A percentile compares a stretch with the other conserved stretches of the same genome.
Evolutionary conservation across 2,888 invertebrate species (phyloP).

Genomic region (Drosophila macrospina): DNA sequence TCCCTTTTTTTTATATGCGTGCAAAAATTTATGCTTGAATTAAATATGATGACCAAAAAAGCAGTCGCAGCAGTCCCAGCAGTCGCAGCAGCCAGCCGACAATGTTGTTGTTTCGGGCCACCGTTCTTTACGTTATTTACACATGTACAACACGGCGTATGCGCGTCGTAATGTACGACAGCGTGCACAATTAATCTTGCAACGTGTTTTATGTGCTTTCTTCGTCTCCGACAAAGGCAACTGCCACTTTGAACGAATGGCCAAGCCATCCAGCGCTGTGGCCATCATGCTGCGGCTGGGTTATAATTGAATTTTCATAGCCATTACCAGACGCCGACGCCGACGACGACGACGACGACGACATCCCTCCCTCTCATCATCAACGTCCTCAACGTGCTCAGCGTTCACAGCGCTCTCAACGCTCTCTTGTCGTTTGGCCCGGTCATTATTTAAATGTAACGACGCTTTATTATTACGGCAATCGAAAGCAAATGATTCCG

Average conservation of each 20-base stretch:
- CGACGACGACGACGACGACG: conserved; percentile 22
- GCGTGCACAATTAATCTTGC: conserved; percentile 78
- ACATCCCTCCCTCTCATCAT: conserved; percentile 1
- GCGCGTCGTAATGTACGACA: conserved; percentile 77
- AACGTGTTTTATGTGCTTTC: conserved; percentile 74
- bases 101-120: conserved; percentile 23
- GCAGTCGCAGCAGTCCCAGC: conserved; percentile 59
- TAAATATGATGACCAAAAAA: conserved; percentile 82
- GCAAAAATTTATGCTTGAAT: conserved; percentile 79
- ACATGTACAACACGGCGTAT: conserved; percentile 80
- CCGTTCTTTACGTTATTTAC: conserved; percentile 72
- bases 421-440: conserved; percentile 38
- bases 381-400: conserved; percentile 19
- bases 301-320: conserved; percentile 83
- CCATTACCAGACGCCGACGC: conserved; percentile 67
- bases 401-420: conserved; percentile 35
- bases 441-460: conserved; percentile 82
- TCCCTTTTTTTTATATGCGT: conserved; percentile 69
- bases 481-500: conserved; percentile 80
- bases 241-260: conserved; percentile 11
- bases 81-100: conserved; percentile 51
- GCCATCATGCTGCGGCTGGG: conserved; percentile 77
- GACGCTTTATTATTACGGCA: conserved; percentile 79
- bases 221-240: conserved; percentile 25
- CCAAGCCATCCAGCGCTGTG: conserved; percentile 38